phyloP scores from a whole-genome alignment of 2,888 invertebrate genomes.

The Epinotia brunnichana region DNA sequence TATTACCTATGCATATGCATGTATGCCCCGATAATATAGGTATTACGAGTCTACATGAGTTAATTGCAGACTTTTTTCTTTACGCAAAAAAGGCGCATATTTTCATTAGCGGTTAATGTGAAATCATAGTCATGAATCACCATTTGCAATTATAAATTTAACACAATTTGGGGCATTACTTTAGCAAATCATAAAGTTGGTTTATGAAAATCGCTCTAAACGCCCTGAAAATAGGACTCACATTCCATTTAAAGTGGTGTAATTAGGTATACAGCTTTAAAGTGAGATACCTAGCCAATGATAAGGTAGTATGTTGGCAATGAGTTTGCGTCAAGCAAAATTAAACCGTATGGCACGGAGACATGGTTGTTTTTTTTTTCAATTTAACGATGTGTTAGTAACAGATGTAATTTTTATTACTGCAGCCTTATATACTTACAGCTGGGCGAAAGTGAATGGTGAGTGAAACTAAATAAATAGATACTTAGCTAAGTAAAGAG shows the following conservation, averaged over 20 bases:
- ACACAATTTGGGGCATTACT: neutral
- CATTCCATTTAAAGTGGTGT: neutral
- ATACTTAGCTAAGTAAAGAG: neutral
- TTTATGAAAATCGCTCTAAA: neutral
- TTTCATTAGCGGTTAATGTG: conserved; percentile 9
- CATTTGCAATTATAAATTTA: conserved; percentile 24
- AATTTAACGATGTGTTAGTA: conserved; percentile 7
- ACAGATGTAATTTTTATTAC: neutral
- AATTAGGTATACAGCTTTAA: conserved; percentile 15
- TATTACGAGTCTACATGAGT: conserved; percentile 11
- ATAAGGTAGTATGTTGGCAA: conserved; percentile 6
- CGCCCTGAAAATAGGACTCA: neutral
- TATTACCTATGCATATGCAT: conserved; percentile 30
- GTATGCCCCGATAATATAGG: conserved; percentile 17
- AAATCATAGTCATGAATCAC: conserved; percentile 29
- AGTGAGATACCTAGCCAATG: neutral
- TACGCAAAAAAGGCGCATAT: conserved; percentile 24
- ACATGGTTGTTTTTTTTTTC: neutral
- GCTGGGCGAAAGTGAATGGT: conserved; percentile 6
- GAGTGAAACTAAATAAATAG: neutral
- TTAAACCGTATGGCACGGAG: neutral
- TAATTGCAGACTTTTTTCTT: neutral
- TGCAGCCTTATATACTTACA: neutral
- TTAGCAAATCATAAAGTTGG: neutral
- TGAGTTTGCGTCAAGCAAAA: neutral